Evolutionary conservation across 2,888 invertebrate species (phyloP), one percentile per base, ranked within the genome.

Genomic region (Trichopria drosophilae): DNA sequence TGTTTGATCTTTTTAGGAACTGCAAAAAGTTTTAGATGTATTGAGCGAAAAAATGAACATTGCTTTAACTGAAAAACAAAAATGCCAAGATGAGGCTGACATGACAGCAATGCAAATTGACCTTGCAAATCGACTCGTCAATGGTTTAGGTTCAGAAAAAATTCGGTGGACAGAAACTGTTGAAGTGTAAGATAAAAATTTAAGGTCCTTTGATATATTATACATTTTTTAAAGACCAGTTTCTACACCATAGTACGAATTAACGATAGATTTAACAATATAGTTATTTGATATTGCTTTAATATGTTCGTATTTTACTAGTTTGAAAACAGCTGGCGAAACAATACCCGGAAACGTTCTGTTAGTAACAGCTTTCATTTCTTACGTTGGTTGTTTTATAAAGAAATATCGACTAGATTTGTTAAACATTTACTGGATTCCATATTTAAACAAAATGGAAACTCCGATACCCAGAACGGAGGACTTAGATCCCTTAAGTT

Each of bases 331-430:
- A 52, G 86, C 89, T 9, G 88, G 86, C 19, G 77, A 82, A 18
- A 90, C 90, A 53, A 76, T 96, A 46, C 93, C 95, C 0, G 96
- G 96, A 1, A 94, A 96, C 67, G 87, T 93, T 22, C 77, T 96
- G 0, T 76, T 95, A 19, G 86, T 93, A 23, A 90, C 93, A 0
- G 93, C 95, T 9, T 96, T 96, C 75, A 89, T 96, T 44, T 95
- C 95, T 0, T 96, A 96, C 72, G 90, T 94, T 22, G 96, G 96
- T 2, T 93, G 93, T 69, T 96, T 96, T 75, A 93, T 90, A 20
- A 86, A 89, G 55, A 81, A 82, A 39, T 96, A 95, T 71, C 81
- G 96, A 37, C 68, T 80, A 16, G 88, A 91, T 63, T 80, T 96
- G 42, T 81, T 92, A 69, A 79, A 89, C 9, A 84, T 87, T 19